Evolutionary conservation across 1,140 invertebrate species (phyloP).

Genomic region (Oncopodura yosiiana): DNA sequence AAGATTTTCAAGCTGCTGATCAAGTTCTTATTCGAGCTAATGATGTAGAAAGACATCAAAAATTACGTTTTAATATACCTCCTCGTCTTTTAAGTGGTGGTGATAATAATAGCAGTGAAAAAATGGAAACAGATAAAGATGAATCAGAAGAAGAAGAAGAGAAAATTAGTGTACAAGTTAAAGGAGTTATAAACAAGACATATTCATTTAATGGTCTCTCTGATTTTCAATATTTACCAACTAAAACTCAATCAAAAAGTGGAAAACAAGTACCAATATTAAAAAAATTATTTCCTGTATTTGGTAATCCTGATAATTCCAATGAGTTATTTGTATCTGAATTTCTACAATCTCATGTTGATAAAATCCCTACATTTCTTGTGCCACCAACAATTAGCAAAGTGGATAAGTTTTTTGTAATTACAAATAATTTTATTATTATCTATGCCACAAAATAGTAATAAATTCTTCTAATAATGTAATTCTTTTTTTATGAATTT

Average conservation of each 20-base stretch:
- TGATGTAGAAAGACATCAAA: no score
- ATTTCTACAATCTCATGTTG: constrained; percentile 7
- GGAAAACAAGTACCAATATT: constrained; percentile 50
- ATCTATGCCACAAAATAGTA: no score
- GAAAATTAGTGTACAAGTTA: no score
- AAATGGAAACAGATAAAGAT: no score
- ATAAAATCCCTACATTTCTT: constrained; percentile 1
- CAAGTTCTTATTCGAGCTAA: no score
- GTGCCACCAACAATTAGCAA: constrained; percentile 14
- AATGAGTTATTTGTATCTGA: constrained; percentile 28
- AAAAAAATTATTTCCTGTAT: constrained; percentile 53
- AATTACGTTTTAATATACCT: no score
- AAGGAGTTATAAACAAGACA: background rate
- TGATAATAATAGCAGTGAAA: no score
- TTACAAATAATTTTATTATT: background rate
- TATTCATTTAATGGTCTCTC: constrained; percentile 56
- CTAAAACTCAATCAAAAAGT: constrained; percentile 43
- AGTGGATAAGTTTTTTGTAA: constrained; percentile 20
- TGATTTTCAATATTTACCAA: constrained; percentile 84
- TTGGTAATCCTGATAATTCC: constrained; percentile 33
- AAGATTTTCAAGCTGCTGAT: no score
- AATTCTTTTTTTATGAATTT: no score
- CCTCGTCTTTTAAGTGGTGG: no score
- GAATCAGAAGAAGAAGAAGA: no score
- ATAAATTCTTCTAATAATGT: no score